A percentile compares a stretch with the other conserved stretches of the same genome.
Evolutionary conservation across 2,888 invertebrate species (phyloP).

Genomic region (Cephus pygmeus): DNA sequence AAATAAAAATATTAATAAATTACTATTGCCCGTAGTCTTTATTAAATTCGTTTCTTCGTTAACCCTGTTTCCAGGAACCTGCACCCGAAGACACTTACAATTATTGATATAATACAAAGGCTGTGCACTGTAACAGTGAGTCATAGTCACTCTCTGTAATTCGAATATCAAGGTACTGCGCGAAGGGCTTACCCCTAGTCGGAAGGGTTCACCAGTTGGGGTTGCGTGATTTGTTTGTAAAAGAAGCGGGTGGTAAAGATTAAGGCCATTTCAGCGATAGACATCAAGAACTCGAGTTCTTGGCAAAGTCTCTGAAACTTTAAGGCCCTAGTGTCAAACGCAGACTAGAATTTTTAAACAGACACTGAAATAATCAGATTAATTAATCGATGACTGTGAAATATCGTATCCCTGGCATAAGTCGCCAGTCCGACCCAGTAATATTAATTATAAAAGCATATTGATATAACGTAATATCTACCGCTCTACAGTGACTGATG

Average conservation of each 20-base stretch:
- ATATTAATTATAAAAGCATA: background rate
- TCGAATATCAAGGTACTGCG: background rate
- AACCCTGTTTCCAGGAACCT: background rate
- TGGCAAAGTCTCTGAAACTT: background rate
- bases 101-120: constrained; percentile 40
- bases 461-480: background rate
- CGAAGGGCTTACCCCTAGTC: constrained; percentile 6
- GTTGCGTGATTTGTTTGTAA: constrained; percentile 30
- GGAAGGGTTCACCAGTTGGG: background rate
- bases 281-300: background rate
- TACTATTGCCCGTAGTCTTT: background rate
- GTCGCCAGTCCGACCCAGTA: background rate
- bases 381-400: background rate
- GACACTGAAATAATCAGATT: background rate
- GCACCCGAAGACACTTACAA: background rate
- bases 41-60: background rate
- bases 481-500: background rate
- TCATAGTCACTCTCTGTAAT: background rate
- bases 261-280: background rate
- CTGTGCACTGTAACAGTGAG: background rate
- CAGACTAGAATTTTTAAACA: background rate
- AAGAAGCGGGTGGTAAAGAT: constrained; percentile 19
- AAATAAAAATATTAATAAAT: background rate
- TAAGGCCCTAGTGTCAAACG: background rate
- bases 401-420: background rate